These are phyloP conservation scores for Pseudomyrmex cubaensis DNA, from an alignment of 1,140 invertebrate genomes.

Conservation along the genomic window DNA sequence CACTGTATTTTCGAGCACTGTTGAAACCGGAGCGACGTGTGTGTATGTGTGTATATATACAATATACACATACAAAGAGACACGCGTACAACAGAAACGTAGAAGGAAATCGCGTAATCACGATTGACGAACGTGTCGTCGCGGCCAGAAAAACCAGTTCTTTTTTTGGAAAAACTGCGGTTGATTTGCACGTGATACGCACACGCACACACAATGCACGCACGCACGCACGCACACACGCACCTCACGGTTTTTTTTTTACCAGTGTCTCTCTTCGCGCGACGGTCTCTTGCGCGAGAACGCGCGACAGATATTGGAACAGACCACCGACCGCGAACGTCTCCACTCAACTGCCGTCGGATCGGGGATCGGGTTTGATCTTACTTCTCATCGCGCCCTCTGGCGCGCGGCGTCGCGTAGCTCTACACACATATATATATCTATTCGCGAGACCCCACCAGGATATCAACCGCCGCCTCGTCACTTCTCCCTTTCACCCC, in stretches of 20 bases:
- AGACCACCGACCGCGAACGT: constrained; percentile 80
- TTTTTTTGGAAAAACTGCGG: neutral
- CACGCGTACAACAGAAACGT: too few species aligned
- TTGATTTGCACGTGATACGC: neutral
- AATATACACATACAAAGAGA: too few species aligned
- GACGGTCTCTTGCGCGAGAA: constrained; percentile 24
- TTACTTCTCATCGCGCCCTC: constrained; percentile 66
- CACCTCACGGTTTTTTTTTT: neutral
- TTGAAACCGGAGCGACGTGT: neutral
- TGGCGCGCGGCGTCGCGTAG: neutral
- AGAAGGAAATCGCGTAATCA: too few species aligned
- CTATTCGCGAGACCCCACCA: constrained; percentile 18
- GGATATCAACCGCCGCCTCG: constrained; percentile 19
- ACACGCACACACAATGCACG: constrained; percentile 18
- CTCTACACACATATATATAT: neutral
- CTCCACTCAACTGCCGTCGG: constrained; percentile 83
- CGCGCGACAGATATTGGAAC: constrained; percentile 41
- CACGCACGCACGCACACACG: constrained; percentile 17
- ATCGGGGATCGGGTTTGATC: too few species aligned
- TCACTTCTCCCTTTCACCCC: constrained; percentile 11
- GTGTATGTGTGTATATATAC: too few species aligned
- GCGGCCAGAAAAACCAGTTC: too few species aligned
- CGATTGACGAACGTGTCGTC: too few species aligned
- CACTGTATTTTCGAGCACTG: neutral
- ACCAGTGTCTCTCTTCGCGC: neutral